phyloP scores from a whole-genome alignment of 2,888 invertebrate species.

The Disparrhopalites patrizii region DNA sequence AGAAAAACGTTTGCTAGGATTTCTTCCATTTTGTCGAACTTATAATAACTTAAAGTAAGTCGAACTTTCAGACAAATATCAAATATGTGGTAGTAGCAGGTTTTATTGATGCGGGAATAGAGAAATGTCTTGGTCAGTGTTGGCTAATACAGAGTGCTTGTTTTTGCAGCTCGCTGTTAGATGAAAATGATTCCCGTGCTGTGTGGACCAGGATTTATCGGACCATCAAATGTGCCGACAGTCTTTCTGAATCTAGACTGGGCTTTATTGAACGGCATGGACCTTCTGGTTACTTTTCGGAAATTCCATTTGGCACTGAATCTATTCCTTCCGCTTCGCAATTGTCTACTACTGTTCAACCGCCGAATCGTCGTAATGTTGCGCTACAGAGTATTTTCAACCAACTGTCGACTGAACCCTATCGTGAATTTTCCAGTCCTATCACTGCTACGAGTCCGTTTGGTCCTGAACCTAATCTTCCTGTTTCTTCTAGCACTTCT shows the following conservation, averaged over 20 bases:
- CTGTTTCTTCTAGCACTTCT: slow-evolving; percentile 23
- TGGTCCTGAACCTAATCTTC: slow-evolving; percentile 25
- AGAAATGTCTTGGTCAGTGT: no score
- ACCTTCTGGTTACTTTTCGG: slow-evolving; percentile 23
- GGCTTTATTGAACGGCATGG: slow-evolving; percentile 32
- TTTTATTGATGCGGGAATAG: no score
- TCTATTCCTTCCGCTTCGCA: background rate
- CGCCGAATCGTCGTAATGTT: slow-evolving; percentile 42
- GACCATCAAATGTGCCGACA: slow-evolving; percentile 31
- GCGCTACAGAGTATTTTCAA: slow-evolving; percentile 45
- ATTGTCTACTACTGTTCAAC: slow-evolving; percentile 1
- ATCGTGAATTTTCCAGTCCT: slow-evolving; percentile 7
- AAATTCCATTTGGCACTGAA: slow-evolving; percentile 17
- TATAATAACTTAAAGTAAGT: slow-evolving; percentile 35
- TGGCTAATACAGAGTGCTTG: no score
- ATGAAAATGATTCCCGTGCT: slow-evolving; percentile 23
- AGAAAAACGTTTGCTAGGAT: slow-evolving; percentile 45
- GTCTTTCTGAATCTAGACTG: slow-evolving; percentile 27
- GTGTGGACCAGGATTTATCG: slow-evolving; percentile 31
- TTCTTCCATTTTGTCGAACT: slow-evolving; percentile 39
- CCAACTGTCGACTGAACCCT: slow-evolving; percentile 7
- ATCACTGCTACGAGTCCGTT: slow-evolving; percentile 5
- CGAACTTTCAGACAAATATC: background rate
- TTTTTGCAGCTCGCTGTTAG: slow-evolving; percentile 11
- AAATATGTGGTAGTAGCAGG: no score